phyloP scores from a whole-genome alignment of 2,113 vertebrate genomes.

The Spilogale gracilis region DNA sequence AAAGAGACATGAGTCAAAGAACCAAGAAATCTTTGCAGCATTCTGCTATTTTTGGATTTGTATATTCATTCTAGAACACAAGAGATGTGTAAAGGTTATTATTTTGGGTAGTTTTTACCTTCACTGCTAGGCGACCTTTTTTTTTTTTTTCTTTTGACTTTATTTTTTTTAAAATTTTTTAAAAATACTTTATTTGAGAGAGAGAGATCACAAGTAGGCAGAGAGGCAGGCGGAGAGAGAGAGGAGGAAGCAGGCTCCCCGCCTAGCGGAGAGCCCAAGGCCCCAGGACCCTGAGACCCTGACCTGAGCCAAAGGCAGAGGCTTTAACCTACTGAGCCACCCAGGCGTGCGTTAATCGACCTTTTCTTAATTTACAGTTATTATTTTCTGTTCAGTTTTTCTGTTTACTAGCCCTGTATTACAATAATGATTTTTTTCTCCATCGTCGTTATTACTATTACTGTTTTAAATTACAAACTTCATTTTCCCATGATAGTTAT shows the following conservation, averaged over 20 bases:
- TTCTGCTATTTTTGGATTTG: background rate
- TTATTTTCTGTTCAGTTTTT: background rate
- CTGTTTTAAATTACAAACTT: background rate
- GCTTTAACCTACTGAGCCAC: no score
- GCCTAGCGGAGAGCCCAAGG: no score
- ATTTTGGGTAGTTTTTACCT: background rate
- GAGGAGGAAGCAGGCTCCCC: no score
- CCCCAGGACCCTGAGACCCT: no score
- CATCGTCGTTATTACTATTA: background rate
- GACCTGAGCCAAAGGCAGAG: no score
- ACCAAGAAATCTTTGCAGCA: background rate
- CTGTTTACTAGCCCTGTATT: background rate
- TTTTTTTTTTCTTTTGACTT: background rate
- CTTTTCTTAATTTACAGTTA: background rate
- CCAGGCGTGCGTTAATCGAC: background rate
- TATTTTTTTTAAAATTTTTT: no score
- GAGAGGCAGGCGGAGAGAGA: no score
- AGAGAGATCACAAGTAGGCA: no score
- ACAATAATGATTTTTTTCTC: background rate
- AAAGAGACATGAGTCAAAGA: slow-evolving; percentile 34
- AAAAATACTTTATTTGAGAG: no score
- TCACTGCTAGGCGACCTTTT: background rate
- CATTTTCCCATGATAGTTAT: slow-evolving; percentile 19
- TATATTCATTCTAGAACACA: background rate
- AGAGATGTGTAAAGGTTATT: background rate